Evolutionary conservation across 2,797 vertebrate genomes (phyloP).

Genomic region (Prunella strophiata): DNA sequence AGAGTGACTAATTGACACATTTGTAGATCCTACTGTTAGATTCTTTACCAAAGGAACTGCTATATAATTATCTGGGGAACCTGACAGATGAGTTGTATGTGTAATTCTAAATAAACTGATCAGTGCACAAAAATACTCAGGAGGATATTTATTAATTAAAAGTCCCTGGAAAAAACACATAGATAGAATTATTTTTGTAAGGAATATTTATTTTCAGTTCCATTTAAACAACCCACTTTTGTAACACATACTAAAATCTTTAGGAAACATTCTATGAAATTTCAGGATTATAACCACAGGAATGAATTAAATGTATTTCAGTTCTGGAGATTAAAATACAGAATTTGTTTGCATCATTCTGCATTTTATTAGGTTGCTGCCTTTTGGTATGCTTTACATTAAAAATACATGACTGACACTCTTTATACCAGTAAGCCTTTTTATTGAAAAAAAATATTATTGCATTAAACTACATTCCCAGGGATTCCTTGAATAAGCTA

Average conservation of each 20-base stretch:
- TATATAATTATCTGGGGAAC: neutral
- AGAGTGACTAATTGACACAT: neutral
- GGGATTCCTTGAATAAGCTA: conserved; percentile 74
- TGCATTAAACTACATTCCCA: conserved; percentile 83
- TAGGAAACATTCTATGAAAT: conserved; percentile 78
- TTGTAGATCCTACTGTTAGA: neutral
- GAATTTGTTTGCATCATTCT: conserved; percentile 61
- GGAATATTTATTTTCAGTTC: conserved; percentile 77
- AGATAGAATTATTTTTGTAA: conserved; percentile 54
- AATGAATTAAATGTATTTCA: conserved; percentile 72
- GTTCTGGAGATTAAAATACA: conserved; percentile 75
- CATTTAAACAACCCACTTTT: conserved; percentile 73
- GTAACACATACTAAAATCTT: conserved; percentile 70
- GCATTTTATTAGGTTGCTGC: conserved; percentile 54
- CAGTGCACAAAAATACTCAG: neutral
- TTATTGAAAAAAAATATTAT: conserved; percentile 82
- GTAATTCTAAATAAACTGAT: neutral
- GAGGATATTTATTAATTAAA: neutral
- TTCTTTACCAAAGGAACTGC: neutral
- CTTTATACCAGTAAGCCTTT: conserved; percentile 69
- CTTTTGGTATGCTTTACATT: conserved; percentile 69
- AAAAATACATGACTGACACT: conserved; percentile 73
- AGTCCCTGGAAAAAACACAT: conserved; percentile 57
- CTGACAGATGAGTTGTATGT: neutral
- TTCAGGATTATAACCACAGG: conserved; percentile 71